Percentiles rank a stretch among this genome's conserved stretches.
These are phyloP conservation scores for Siniperca obscura DNA, from an alignment of 2,797 vertebrate genomes.

Conservation along the genomic window DNA sequence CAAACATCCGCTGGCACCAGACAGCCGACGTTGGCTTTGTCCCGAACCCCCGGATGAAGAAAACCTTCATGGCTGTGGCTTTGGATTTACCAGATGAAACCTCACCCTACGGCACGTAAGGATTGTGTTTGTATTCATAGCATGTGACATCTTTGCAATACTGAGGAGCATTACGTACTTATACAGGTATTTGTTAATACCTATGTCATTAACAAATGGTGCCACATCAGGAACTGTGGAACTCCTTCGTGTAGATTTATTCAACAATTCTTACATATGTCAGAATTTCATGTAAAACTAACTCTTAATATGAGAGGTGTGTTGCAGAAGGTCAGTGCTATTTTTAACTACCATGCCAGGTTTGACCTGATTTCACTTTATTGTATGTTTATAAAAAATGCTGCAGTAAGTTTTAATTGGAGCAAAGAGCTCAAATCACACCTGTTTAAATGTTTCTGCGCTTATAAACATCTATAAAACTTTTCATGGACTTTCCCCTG, in stretches of 20 bases:
- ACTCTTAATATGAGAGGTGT: not conserved
- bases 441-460: not conserved
- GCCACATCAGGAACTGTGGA: not conserved
- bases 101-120: conserved; percentile 88
- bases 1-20: conserved; percentile 94
- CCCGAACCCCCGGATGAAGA: conserved; percentile 89
- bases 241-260: not conserved
- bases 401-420: conserved; percentile 1
- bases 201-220: not conserved
- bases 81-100: conserved; percentile 89
- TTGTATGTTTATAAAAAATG: not conserved
- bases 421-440: not conserved
- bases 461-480: not conserved
- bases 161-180: not conserved
- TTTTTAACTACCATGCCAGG: not conserved
- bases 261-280: not conserved
- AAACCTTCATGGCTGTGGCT: conserved; percentile 94
- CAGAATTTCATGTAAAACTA: not conserved
- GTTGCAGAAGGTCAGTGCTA: not conserved
- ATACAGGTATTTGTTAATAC: not conserved
- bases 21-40: conserved; percentile 88
- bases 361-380: not conserved
- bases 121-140: not conserved
- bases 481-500: not conserved
- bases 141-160: not conserved